Percentiles rank a stretch among this genome's conserved stretches.
phyloP scores from a whole-genome alignment of 2,888 invertebrate species.

The Drosophila lutescens region DNA sequence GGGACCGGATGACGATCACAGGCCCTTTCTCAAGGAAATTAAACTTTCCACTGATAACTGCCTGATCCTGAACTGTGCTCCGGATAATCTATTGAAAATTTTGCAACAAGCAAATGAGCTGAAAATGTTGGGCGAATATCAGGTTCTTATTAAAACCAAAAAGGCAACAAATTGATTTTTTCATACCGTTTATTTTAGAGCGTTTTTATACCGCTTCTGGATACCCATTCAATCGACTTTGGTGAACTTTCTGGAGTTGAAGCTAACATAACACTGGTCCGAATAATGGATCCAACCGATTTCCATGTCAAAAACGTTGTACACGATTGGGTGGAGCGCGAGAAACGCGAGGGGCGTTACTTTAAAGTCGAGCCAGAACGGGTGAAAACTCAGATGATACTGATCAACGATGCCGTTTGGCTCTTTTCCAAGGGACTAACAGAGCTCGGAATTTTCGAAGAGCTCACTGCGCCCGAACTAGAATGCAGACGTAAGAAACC shows the following conservation, averaged over 20 bases:
- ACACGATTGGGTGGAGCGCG: conserved; percentile 83
- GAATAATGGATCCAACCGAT: conserved; percentile 83
- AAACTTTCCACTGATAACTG: conserved; percentile 89
- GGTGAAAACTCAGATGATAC: conserved; percentile 87
- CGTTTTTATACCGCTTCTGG: conserved; percentile 86
- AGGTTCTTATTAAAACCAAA: conserved; percentile 84
- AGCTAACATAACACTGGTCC: conserved; percentile 83
- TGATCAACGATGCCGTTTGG: conserved; percentile 89
- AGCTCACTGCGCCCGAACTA: conserved; percentile 74
- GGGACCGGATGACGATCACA: conserved; percentile 85
- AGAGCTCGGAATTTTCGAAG: conserved; percentile 82
- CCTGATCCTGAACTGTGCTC: conserved; percentile 91
- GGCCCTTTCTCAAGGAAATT: conserved; percentile 90
- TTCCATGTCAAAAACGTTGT: conserved; percentile 82
- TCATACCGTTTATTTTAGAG: conserved; percentile 83
- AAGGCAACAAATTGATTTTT: background rate
- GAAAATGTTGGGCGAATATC: conserved; percentile 92
- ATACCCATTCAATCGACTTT: conserved; percentile 84
- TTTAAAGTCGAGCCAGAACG: conserved; percentile 72
- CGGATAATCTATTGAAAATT: conserved; percentile 88
- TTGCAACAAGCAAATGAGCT: conserved; percentile 91
- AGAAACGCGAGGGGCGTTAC: conserved; percentile 77
- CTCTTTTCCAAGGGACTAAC: conserved; percentile 87
- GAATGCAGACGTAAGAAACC: conserved; percentile 84
- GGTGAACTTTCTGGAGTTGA: conserved; percentile 84